Evolutionary conservation across 2,888 invertebrate species (phyloP), one percentile per base, ranked within the genome.

Genomic region (Mythimna pallens): DNA sequence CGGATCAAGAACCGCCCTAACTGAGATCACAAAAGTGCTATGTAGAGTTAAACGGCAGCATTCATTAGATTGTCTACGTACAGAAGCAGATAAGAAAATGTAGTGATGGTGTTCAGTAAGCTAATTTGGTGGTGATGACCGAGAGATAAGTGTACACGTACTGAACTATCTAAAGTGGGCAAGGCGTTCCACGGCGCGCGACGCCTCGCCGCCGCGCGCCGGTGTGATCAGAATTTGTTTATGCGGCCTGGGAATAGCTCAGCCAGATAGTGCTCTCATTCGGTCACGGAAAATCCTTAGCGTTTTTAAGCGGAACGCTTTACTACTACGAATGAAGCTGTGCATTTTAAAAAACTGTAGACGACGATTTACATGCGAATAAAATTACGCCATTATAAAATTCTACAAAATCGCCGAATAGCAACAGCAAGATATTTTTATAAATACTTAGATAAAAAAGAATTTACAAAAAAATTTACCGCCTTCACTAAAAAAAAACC

Each of bases 171-270:
- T 83, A 84, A 88, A 87, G 88, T 88, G 85, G 83, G 82, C 84
- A 85, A 87, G 69, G 71, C 76, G 84, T 75, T 70, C 72, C 84
- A 81, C 82, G 84, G 70, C 80, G 80, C 84, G 81, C 82, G 84
- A 70, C 80, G 80, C 82, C 72, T 78, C 78, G 80, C 76, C 87
- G 88, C 88, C 87, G 87, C 85, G 87, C 87, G 89, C 89, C 82
- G 90, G 89, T 95, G 95, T 95, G 95, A 95, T 92, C 93, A 93
- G 95, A 95, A 95, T 95, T 94, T 91, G 92, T 95, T 93, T 94
- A 94, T 90, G 89, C 82, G 88, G 94, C 93, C 94, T 94, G 94
- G 93, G 94, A 95, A 94, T 93, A 94, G 93, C 92, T 91, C 87
- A 90, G 88, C 86, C 88, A 89, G 92, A 92, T 91, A 91, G 91